Base-by-base conservation (phyloP, 2,113 vertebrate species). In the Rhadina sibilatrix region DNA sequence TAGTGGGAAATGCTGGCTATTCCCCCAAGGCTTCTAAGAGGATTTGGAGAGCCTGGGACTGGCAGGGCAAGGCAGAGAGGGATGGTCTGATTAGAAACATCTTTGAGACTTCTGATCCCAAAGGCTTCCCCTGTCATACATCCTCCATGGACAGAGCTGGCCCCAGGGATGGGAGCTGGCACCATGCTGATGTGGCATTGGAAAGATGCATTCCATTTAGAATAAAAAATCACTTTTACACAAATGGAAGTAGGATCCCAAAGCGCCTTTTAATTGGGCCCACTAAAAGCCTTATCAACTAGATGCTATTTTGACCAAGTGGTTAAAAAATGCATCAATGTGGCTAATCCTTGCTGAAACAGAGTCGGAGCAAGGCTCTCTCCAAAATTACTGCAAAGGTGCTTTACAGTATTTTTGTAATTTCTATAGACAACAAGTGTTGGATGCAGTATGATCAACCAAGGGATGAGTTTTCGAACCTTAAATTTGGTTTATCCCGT, bases 251-350 rank as follows among this genome's bases (percentile, higher is more conserved):
- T 2, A 63, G 0, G 1, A 90, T 95, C 88, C 79, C 90, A 53
- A 88, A 87, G 83, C 0, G 0, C 65, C 33, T 57, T 69, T 94
- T 92, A 95, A 93, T 60, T 83, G 30, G 72, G 27, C 33, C n/a
- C 60, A 69, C 80, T 96, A 93, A 96, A 90, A 95, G 80, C 86
- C 42, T 79, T 84, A 89, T 96, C 94, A 93, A 89, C 89, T 94
- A 96, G 69, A 74, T 64, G 77, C 40, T 65, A 21, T 42, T 92
- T 61, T 65, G 83, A 60, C 71, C 53, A 82, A 92, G 92, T 3
- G 28, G 70, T 93, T 90, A 68, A 94, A 78, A 94, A 94, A 86
- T 37, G 76, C 76, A 65, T 84, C 90, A 27, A 5, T 2, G 1
- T 25, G 42, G 44, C 47, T 74, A n/a, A 27, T 87, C 49, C 80